phyloP scores from a whole-genome alignment of 2,888 invertebrate species.

The Abrostola triplasia region DNA sequence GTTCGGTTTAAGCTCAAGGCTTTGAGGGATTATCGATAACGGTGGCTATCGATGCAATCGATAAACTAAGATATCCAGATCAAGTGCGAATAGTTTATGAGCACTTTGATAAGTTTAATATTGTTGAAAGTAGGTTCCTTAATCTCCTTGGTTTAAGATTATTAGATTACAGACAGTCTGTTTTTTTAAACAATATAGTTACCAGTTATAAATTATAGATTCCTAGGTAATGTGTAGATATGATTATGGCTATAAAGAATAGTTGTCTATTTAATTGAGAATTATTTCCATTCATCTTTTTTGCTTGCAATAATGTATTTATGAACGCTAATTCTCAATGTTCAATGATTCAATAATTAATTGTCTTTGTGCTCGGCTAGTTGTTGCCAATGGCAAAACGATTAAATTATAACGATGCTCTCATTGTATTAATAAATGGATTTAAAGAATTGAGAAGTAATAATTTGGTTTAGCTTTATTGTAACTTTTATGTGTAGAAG shows the following conservation, averaged over 20 bases:
- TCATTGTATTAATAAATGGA: slow-evolving; percentile 29
- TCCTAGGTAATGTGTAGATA: background rate
- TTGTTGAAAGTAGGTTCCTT: slow-evolving; percentile 15
- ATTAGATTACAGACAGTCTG: background rate
- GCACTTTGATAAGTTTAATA: slow-evolving; percentile 24
- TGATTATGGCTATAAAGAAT: slow-evolving; percentile 1
- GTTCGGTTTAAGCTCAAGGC: slow-evolving; percentile 38
- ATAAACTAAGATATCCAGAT: slow-evolving; percentile 39
- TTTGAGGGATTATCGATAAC: slow-evolving; percentile 55
- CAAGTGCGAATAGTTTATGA: slow-evolving; percentile 48
- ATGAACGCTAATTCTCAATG: slow-evolving; percentile 22
- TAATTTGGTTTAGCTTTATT: slow-evolving; percentile 38
- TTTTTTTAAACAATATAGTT: background rate
- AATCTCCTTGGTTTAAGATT: slow-evolving; percentile 29
- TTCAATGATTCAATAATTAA: slow-evolving; percentile 37
- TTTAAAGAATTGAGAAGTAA: slow-evolving; percentile 23
- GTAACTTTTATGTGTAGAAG: slow-evolving; percentile 3
- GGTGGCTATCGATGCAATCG: slow-evolving; percentile 41
- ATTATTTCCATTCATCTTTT: slow-evolving; percentile 11
- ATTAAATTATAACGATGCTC: slow-evolving; percentile 47
- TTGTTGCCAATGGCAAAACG: slow-evolving; percentile 42
- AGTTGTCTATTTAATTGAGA: background rate
- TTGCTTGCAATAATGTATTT: slow-evolving; percentile 2
- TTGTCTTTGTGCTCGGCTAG: slow-evolving; percentile 28
- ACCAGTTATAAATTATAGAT: background rate